A percentile compares a stretch with the other conserved stretches of the same genome.
Conservation (phyloP, 2,113 vertebrate species). For the Charadrius vociferus region DNA sequence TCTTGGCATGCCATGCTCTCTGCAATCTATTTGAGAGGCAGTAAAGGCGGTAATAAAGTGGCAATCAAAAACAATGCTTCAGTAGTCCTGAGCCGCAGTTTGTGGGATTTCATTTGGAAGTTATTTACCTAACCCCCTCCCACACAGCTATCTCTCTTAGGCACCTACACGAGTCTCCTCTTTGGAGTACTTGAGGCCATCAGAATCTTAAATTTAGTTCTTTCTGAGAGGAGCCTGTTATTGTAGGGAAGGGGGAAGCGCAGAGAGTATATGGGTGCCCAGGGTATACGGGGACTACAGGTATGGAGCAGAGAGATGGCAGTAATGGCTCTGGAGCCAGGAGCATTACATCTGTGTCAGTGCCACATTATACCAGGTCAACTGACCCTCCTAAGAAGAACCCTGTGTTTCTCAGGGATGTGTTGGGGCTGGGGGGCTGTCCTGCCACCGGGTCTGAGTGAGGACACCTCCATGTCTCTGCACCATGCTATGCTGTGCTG, state of each 20-base stretch:
- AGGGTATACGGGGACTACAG: not conserved
- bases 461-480: not conserved
- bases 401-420: not conserved
- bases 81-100: slow-evolving; percentile 30
- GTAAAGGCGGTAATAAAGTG: slow-evolving; percentile 65
- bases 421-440: not conserved
- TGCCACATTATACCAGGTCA: not conserved
- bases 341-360: not conserved
- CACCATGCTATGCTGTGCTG: not conserved
- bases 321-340: not conserved
- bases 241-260: not conserved
- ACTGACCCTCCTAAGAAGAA: not conserved
- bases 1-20: slow-evolving; percentile 46
- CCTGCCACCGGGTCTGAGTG: not conserved
- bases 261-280: not conserved
- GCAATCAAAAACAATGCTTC: slow-evolving; percentile 61
- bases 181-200: not conserved
- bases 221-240: not conserved
- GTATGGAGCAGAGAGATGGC: not conserved
- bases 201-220: not conserved
- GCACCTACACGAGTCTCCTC: not conserved
- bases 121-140: slow-evolving; percentile 54
- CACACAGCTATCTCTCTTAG: slow-evolving; percentile 21
- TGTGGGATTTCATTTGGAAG: slow-evolving; percentile 62
- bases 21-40: slow-evolving; percentile 61